Evolutionary conservation across 1,140 invertebrate species (phyloP).

Genomic region (Kradibia gibbosae): DNA sequence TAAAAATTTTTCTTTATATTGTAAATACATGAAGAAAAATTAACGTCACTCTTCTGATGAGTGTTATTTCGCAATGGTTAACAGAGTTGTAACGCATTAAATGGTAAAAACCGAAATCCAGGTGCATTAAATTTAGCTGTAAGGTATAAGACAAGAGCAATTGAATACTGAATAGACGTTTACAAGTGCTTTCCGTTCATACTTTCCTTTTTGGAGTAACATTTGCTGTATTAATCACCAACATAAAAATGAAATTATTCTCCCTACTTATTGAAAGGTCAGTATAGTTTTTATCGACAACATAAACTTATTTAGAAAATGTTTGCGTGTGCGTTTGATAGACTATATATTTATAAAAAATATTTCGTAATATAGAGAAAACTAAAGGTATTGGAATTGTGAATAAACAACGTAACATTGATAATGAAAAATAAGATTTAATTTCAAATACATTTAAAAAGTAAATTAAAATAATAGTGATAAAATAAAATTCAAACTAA

Average conservation of each 20-base stretch:
- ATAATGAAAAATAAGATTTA: no score
- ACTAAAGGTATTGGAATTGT: no score
- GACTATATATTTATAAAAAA: no score
- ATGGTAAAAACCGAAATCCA: background rate
- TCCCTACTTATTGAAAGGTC: background rate
- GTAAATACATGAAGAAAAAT: background rate
- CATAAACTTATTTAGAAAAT: background rate
- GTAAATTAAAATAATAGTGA: no score
- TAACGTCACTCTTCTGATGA: no score
- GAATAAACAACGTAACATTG: no score
- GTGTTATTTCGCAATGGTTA: background rate
- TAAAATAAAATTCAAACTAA: no score
- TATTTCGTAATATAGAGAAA: no score
- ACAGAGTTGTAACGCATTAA: background rate
- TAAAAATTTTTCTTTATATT: background rate
- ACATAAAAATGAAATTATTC: background rate
- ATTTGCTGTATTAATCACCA: background rate
- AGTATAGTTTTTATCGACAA: no score
- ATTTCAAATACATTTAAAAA: no score
- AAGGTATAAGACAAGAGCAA: background rate
- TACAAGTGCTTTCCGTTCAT: background rate
- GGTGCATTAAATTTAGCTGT: background rate
- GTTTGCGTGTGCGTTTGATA: background rate
- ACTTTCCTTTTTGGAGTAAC: background rate
- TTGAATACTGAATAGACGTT: background rate